Percentiles rank a stretch among this genome's conserved stretches.
phyloP scores from a whole-genome alignment of 2,888 invertebrate species.

The Stegophylla sp. region DNA sequence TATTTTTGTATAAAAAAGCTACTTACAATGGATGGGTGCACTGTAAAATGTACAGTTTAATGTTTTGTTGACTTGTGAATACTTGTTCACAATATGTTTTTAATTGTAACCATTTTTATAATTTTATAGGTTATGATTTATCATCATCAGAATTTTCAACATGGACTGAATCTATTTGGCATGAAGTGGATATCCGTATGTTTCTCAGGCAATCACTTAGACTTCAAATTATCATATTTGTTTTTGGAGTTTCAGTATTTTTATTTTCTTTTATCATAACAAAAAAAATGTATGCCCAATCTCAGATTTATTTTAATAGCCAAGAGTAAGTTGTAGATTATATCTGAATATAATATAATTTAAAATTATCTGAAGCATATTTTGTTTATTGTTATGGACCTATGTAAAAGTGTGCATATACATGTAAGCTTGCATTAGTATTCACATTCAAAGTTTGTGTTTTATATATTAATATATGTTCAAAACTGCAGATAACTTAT shows the following conservation, averaged over 20 bases:
- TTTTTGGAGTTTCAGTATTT: conserved; percentile 68
- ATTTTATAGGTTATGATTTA: conserved; percentile 76
- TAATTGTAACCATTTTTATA: not conserved
- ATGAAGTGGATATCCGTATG: conserved; percentile 75
- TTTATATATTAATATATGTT: too few relatives aligned
- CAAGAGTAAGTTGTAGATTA: conserved; percentile 47
- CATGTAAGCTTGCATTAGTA: too few relatives aligned
- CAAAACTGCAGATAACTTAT: too few relatives aligned
- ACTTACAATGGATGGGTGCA: too few relatives aligned
- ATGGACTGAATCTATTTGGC: conserved; percentile 90
- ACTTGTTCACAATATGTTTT: not conserved
- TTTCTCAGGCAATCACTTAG: conserved; percentile 74
- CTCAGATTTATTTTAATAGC: conserved; percentile 38
- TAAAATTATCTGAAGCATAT: not conserved
- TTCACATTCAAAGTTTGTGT: too few relatives aligned
- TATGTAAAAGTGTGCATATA: too few relatives aligned
- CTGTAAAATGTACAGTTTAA: too few relatives aligned
- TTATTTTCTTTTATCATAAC: conserved; percentile 66
- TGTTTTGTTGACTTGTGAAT: too few relatives aligned
- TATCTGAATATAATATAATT: not conserved
- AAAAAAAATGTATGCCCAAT: conserved; percentile 37
- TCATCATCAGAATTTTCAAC: conserved; percentile 79
- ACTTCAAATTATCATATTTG: conserved; percentile 66
- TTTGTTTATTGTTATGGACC: not conserved
- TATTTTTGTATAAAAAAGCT: not conserved